Conservation (phyloP, 1,140 invertebrate species). For the Spodoptera frugiperda region DNA sequence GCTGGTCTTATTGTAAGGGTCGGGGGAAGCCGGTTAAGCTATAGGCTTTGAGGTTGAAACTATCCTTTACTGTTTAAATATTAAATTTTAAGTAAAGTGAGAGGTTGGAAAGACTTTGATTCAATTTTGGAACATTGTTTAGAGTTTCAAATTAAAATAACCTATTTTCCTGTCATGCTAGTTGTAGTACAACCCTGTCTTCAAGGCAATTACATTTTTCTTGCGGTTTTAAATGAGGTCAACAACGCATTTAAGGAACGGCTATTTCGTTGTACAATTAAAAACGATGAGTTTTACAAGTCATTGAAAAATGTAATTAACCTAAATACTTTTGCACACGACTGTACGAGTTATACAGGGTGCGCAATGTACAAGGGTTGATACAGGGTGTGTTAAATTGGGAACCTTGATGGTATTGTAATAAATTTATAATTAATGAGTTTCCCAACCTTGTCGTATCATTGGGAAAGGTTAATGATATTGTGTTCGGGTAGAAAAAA, state of each 20-base stretch:
- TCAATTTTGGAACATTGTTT: no score
- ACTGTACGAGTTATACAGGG: neutral
- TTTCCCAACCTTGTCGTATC: neutral
- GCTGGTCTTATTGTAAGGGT: neutral
- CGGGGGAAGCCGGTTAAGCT: neutral
- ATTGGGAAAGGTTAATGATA: constrained; percentile 29
- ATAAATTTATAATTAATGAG: constrained; percentile 26
- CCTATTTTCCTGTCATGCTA: no score
- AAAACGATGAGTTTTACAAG: constrained; percentile 47
- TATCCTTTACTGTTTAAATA: neutral
- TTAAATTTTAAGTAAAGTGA: no score
- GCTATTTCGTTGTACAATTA: constrained; percentile 47
- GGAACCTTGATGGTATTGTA: constrained; percentile 2
- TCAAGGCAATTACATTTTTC: constrained; percentile 7
- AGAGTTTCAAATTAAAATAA: no score
- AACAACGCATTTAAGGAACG: constrained; percentile 29
- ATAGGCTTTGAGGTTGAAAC: neutral
- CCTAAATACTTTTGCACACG: constrained; percentile 44
- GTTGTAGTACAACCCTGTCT: neutral
- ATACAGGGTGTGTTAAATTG: constrained; percentile 3
- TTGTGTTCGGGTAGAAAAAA: neutral
- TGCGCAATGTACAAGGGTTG: constrained; percentile 9
- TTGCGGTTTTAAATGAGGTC: constrained; percentile 12
- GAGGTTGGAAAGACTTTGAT: no score
- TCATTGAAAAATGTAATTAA: constrained; percentile 55